phyloP scores from a whole-genome alignment of 2,888 invertebrate genomes.

The Nematopogon swammerdamellus region DNA sequence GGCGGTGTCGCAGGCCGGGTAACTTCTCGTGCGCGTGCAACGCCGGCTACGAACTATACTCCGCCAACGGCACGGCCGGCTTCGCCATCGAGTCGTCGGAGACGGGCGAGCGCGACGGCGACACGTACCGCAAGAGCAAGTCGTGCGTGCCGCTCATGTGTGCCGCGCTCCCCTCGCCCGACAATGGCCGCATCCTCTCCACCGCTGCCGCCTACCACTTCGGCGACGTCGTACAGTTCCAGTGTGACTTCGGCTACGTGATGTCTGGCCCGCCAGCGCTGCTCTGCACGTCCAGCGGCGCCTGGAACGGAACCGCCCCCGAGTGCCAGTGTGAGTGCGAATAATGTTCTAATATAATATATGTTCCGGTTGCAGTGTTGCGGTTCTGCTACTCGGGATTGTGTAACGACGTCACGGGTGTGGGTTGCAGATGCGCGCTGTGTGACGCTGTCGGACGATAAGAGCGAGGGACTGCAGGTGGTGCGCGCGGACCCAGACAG shows the following conservation, averaged over 20 bases:
- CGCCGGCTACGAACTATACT: constrained; percentile 87
- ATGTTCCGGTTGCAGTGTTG: no score
- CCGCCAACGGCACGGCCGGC: constrained; percentile 86
- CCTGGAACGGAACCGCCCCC: constrained; percentile 92
- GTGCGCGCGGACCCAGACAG: constrained; percentile 77
- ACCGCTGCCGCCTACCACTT: constrained; percentile 83
- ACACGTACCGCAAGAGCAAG: constrained; percentile 86
- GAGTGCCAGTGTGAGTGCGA: constrained; percentile 87
- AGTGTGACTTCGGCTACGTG: constrained; percentile 92
- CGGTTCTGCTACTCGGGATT: no score
- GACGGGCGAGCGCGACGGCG: constrained; percentile 84
- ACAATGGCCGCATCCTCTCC: constrained; percentile 80
- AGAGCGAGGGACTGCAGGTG: constrained; percentile 79
- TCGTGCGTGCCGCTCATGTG: constrained; percentile 95
- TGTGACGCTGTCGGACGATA: constrained; percentile 85
- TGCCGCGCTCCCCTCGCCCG: constrained; percentile 69
- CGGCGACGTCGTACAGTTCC: constrained; percentile 86
- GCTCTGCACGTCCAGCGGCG: constrained; percentile 84
- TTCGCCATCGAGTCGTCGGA: constrained; percentile 77
- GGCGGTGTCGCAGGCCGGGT: constrained; percentile 66
- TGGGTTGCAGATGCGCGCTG: constrained; percentile 84
- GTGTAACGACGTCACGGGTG: no score
- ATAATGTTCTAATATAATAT: constrained; percentile 5
- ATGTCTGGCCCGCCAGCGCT: constrained; percentile 85
- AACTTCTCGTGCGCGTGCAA: constrained; percentile 86